phyloP scores from a whole-genome alignment of 2,113 vertebrate species.

The Cyanocitta stelleri region DNA sequence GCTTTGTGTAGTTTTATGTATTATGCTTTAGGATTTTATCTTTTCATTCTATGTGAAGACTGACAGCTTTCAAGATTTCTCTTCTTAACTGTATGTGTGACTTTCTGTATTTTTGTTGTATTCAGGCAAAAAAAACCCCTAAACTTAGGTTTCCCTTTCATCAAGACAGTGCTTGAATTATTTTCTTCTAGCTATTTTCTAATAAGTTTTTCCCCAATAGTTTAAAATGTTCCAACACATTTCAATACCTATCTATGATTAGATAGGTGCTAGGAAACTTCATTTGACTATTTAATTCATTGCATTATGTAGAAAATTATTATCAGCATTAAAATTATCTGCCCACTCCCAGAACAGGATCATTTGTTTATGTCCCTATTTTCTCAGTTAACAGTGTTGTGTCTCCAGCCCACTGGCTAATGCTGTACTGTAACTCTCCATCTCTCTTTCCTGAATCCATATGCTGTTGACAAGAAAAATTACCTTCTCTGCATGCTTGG shows the following conservation, averaged over 20 bases:
- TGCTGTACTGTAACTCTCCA: not conserved
- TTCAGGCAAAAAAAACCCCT: fast-evolving
- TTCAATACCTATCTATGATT: not conserved
- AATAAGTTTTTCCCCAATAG: not conserved
- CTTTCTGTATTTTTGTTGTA: not conserved
- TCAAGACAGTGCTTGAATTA: not conserved
- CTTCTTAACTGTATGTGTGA: not conserved
- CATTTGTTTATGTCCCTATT: not conserved
- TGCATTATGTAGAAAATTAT: not conserved
- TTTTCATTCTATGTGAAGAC: not conserved
- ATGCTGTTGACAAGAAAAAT: not conserved
- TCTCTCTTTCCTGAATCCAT: not conserved
- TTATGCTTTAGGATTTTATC: not conserved
- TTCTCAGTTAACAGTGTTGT: not conserved
- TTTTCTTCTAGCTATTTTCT: not conserved
- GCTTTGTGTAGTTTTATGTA: not conserved
- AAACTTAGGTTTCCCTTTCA: not conserved
- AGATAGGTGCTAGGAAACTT: not conserved
- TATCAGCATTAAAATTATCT: not conserved
- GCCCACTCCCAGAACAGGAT: fast-evolving
- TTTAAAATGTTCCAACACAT: not conserved
- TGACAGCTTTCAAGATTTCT: not conserved
- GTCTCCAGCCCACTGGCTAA: not conserved
- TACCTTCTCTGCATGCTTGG: not conserved
- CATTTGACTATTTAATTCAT: not conserved